Conservation (phyloP, 2,888 invertebrate species). For the Unio pictorum region DNA sequence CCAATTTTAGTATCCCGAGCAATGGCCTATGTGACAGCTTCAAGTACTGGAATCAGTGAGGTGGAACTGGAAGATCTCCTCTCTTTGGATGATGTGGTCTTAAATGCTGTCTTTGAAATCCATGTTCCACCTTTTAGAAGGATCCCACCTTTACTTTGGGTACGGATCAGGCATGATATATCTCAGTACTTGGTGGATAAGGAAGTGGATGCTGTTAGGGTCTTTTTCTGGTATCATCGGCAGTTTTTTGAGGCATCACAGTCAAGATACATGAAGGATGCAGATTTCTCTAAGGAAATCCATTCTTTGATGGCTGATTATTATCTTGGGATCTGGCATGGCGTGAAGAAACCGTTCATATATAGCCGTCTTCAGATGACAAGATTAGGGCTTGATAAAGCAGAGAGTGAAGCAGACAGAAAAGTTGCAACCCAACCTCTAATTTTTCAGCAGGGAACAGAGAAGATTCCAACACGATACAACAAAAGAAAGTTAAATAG, state of each 20-base stretch:
- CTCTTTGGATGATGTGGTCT: conserved; percentile 60
- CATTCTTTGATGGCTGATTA: conserved; percentile 64
- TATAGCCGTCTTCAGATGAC: conserved; percentile 45
- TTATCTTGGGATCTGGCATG: conserved; percentile 61
- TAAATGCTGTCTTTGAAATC: conserved; percentile 55
- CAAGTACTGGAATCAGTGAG: conserved; percentile 58
- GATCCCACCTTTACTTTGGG: conserved; percentile 62
- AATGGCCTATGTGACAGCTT: conserved; percentile 60
- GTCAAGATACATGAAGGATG: conserved; percentile 43
- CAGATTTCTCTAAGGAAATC: conserved; percentile 35
- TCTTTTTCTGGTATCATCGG: conserved; percentile 65
- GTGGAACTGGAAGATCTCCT: conserved; percentile 64
- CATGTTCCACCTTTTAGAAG: conserved; percentile 64
- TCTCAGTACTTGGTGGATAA: conserved; percentile 60
- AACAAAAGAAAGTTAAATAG: conserved; percentile 66
- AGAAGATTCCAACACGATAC: conserved; percentile 38
- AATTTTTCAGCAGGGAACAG: conserved; percentile 39
- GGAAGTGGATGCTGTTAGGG: conserved; percentile 59
- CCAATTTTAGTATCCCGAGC: conserved; percentile 55
- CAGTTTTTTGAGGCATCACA: conserved; percentile 62
- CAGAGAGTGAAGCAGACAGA: conserved; percentile 57
- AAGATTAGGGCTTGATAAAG: conserved; percentile 37
- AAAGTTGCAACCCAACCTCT: conserved; percentile 64
- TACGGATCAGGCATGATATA: conserved; percentile 54
- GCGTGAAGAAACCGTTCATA: conserved; percentile 58